Evolutionary conservation across 1,140 invertebrate species (phyloP).

Genomic region (Galleria mellonella): DNA sequence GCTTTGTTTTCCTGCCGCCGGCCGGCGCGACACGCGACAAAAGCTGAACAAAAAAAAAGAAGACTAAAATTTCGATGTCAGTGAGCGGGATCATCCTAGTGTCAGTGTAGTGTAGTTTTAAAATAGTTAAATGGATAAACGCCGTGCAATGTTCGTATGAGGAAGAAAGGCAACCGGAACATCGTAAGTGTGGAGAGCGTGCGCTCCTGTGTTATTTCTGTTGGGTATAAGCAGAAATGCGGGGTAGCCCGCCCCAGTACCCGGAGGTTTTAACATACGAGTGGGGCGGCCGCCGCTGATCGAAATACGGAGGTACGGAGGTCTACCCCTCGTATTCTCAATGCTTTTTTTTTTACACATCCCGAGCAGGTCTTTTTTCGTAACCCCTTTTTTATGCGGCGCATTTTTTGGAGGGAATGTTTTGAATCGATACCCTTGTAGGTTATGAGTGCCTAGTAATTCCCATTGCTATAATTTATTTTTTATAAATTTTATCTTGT

Average conservation of each 20-base stretch:
- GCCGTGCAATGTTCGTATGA: constrained; percentile 69
- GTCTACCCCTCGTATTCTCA: constrained; percentile 58
- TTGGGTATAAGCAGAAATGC: constrained; percentile 51
- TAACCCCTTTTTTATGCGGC: constrained; percentile 60
- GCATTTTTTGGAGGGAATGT: constrained; percentile 56
- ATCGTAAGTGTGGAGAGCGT: constrained; percentile 57
- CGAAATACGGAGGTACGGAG: constrained; percentile 62
- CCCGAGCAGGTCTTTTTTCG: constrained; percentile 43
- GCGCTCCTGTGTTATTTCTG: constrained; percentile 42
- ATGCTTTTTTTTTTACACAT: constrained; percentile 46
- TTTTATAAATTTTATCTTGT: no score
- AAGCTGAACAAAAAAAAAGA: constrained; percentile 51
- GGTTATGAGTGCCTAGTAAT: constrained; percentile 35
- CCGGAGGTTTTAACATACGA: constrained; percentile 40
- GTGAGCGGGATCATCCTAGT: constrained; percentile 50
- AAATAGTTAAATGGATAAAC: constrained; percentile 71
- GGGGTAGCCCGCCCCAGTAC: constrained; percentile 48
- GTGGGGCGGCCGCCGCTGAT: constrained; percentile 50
- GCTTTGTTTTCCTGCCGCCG: constrained; percentile 35
- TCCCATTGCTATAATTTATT: no score
- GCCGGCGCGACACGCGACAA: constrained; percentile 55
- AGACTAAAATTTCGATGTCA: constrained; percentile 54
- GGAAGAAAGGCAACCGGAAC: constrained; percentile 68
- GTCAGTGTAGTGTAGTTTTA: constrained; percentile 63
- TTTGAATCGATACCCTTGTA: constrained; percentile 43